A percentile compares a stretch with the other conserved stretches of the same genome.
Evolutionary conservation across 2,797 vertebrate genomes (phyloP).

Genomic region (Spea hammondii): DNA sequence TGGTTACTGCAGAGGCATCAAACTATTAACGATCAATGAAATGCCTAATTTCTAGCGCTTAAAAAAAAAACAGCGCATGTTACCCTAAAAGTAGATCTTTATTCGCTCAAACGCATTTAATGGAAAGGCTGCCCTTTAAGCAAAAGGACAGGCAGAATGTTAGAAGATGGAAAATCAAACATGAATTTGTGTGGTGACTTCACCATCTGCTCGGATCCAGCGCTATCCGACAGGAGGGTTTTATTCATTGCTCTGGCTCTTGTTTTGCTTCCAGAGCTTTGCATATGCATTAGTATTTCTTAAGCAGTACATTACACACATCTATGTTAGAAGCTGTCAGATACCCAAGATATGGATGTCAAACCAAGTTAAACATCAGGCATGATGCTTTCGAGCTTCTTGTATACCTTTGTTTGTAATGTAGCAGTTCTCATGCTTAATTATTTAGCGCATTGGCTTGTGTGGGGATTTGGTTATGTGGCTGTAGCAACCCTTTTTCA

Average conservation of each 20-base stretch:
- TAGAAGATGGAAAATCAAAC: not conserved
- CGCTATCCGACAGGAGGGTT: not conserved
- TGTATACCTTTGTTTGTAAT: not conserved
- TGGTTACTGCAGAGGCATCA: conserved; percentile 28
- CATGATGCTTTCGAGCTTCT: too few relatives aligned
- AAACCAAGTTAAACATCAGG: too few relatives aligned
- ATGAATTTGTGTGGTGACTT: not conserved
- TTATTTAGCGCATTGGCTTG: not conserved
- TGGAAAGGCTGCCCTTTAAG: not conserved
- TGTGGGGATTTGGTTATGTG: not conserved
- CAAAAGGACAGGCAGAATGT: not conserved
- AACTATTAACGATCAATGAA: not conserved
- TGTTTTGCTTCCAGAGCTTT: not conserved
- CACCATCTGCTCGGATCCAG: conserved; percentile 2
- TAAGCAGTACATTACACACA: not conserved
- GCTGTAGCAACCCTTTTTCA: not conserved
- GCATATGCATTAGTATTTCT: not conserved
- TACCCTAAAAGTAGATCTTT: too few relatives aligned
- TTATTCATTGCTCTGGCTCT: not conserved
- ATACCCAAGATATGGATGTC: too few relatives aligned
- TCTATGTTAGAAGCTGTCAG: not conserved
- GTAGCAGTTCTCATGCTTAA: not conserved
- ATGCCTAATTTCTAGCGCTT: too few relatives aligned
- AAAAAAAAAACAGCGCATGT: too few relatives aligned
- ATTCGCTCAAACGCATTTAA: not conserved